These are phyloP conservation scores for Heliconius melpomene DNA, from an alignment of 1,140 invertebrate genomes.

Conservation along the genomic window DNA sequence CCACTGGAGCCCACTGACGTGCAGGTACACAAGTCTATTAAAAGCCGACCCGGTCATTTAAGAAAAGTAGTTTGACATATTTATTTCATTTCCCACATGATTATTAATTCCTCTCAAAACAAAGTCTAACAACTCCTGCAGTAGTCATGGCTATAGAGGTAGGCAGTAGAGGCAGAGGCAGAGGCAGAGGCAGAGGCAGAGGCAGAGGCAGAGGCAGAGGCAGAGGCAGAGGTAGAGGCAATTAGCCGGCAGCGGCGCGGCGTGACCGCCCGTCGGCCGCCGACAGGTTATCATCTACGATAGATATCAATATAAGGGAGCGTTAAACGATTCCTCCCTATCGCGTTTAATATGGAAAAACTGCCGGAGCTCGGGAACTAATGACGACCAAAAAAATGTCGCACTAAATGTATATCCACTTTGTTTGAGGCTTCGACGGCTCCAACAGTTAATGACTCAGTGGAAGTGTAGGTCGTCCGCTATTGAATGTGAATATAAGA, in stretches of 20 bases:
- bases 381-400: neutral
- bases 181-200: no score
- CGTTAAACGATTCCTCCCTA: neutral
- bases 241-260: neutral
- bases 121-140: neutral
- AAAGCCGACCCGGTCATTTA: no score
- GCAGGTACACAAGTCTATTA: no score
- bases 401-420: neutral
- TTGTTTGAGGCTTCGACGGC: neutral
- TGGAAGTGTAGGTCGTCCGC: no score
- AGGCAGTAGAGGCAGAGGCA: no score
- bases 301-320: constrained; percentile 16
- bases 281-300: constrained; percentile 1
- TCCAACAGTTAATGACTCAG: no score
- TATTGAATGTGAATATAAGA: no score
- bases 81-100: no score
- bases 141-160: neutral
- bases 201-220: neutral
- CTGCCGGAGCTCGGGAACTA: neutral
- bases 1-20: no score
- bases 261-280: constrained; percentile 5
- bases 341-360: neutral
- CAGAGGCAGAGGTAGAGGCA: neutral
- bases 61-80: no score
- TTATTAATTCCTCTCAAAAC: no score